Evolutionary conservation across 2,888 invertebrate species (phyloP), one percentile per base, ranked within the genome.

Genomic region (Cheilosia pagana): DNA sequence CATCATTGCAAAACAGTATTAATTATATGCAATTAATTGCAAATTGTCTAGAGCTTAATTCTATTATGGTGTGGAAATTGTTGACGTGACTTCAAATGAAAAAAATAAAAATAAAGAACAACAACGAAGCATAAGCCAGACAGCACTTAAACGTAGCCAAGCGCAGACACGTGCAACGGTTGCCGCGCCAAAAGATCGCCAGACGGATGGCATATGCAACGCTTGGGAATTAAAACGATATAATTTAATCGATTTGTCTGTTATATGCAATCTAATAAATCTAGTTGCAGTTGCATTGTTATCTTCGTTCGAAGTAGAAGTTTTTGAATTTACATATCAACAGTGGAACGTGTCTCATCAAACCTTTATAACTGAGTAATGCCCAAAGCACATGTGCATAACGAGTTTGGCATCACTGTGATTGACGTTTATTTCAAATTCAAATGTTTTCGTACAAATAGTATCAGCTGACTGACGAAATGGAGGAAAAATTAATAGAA

Each of bases 11-110:
- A 78, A 82, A 72, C 67, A 78, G 78, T 82, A 82, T 55, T 82
- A 71, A 82, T 82, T 77, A 67, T 77, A 82, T 82, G 82, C 67
- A 78, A 82, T 82, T 82, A 82, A 82, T 78, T 78, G 82, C 78
- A 72, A 82, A 82, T 72, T 77, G 82, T 82, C 50, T 82, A 50
- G 65, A 82, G 72, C 60, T 72, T 78, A 82, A 28, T 82, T 68
- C 82, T 78, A 78, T 82, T 82, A 78, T 82, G 67, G 78, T 72
- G 82, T 67, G 60, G 82, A 78, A 82, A 72, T 82, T 62, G 67
- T 78, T 82, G 82, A 82, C 78, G 82, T 82, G 82, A 82, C 82
- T 78, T 45, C 12, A 28, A 71, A 25, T 43, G 28, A 55, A 55
- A 63, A 72, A 70, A 70, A 70, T 63, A 41, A 28, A 43, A 62